Conservation (phyloP, 2,888 invertebrate species). For the Drosophila antonietae region DNA sequence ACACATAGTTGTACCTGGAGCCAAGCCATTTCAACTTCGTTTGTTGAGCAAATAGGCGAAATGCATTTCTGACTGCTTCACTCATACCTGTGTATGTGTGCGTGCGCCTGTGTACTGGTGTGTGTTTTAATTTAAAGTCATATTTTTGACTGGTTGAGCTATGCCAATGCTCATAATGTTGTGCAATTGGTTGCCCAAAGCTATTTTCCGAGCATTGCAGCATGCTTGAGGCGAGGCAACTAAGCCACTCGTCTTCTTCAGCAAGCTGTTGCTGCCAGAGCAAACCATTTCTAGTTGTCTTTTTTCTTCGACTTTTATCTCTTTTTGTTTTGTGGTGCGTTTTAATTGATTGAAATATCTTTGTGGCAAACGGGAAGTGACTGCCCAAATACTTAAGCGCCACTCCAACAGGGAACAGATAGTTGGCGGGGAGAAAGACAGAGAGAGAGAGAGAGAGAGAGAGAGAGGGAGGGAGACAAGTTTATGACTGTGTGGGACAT, state of each 20-base stretch:
- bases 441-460: too few species aligned
- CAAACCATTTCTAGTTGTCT: not conserved
- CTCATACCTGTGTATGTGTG: conserved; percentile 6
- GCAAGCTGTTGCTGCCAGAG: conserved; percentile 2
- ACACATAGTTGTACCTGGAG: conserved; percentile 24
- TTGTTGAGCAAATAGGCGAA: conserved; percentile 78
- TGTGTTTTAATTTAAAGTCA: conserved; percentile 63
- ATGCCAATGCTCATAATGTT: conserved; percentile 26
- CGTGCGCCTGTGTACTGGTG: not conserved
- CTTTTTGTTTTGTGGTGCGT: conserved; percentile 26
- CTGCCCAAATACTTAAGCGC: conserved; percentile 9
- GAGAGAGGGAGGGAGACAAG: too few species aligned
- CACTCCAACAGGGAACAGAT: not conserved
- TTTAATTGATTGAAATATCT: conserved; percentile 76
- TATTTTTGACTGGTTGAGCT: conserved; percentile 53
- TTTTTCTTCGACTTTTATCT: not conserved
- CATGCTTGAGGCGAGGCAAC: conserved; percentile 29
- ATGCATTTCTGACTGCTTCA: conserved; percentile 44
- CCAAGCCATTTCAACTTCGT: conserved; percentile 74
- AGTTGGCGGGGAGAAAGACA: too few species aligned
- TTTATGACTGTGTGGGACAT: not conserved
- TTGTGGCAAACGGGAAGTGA: conserved; percentile 31
- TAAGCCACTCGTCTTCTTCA: conserved; percentile 29
- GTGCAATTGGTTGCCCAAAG: conserved; percentile 36
- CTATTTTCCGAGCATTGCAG: conserved; percentile 18